phyloP scores from a whole-genome alignment of 2,888 invertebrate species.

The Sisyra nigra region DNA sequence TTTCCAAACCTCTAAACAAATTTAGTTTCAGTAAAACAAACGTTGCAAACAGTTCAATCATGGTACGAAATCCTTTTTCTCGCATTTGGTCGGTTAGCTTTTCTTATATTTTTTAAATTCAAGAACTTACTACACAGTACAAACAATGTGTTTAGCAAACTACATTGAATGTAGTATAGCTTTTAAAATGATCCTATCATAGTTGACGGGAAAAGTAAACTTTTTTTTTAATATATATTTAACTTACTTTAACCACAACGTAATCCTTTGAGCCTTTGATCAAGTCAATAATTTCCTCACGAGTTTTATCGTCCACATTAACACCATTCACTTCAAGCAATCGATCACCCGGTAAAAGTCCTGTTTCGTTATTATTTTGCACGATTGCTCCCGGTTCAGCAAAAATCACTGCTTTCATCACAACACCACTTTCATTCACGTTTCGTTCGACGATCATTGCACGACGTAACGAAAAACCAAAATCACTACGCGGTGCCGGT shows the following conservation, averaged over 20 bases:
- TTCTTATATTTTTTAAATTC: no score
- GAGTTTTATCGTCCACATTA: constrained; percentile 65
- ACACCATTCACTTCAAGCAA: constrained; percentile 81
- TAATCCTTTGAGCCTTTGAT: constrained; percentile 73
- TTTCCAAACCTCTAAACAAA: no score
- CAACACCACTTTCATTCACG: constrained; percentile 27
- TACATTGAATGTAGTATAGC: no score
- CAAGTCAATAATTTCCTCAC: constrained; percentile 87
- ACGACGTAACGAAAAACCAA: constrained; percentile 82
- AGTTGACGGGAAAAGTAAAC: no score
- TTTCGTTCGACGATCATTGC: constrained; percentile 65
- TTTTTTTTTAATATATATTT: no score
- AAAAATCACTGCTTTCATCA: constrained; percentile 62
- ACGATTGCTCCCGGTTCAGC: constrained; percentile 77
- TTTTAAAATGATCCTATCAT: no score
- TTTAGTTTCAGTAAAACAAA: no score
- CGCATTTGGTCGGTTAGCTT: no score
- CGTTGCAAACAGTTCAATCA: no score
- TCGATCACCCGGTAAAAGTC: constrained; percentile 86
- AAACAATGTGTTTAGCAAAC: no score
- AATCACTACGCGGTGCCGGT: constrained; percentile 74
- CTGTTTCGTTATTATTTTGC: constrained; percentile 53
- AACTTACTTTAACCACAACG: constrained; percentile 67
- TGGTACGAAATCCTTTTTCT: no score
- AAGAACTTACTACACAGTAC: no score